Percentiles rank a stretch among this genome's conserved stretches.
Conservation (phyloP, 2,113 vertebrate species). For the Artemisiospiza belli region DNA sequence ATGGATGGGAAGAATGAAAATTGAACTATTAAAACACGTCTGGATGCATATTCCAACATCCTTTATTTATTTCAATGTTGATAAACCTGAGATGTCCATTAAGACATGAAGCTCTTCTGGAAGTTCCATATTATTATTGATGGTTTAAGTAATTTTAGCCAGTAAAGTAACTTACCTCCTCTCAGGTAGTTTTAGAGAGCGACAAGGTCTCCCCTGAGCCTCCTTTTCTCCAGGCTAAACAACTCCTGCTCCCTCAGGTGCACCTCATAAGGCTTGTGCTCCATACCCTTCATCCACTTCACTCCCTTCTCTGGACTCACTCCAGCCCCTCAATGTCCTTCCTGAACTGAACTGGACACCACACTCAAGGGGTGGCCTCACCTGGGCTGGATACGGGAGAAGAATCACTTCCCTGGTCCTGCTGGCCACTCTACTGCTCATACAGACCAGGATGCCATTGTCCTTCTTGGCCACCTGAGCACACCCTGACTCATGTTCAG, state of each 20-base stretch:
- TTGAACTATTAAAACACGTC: not conserved
- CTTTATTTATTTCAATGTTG: not conserved
- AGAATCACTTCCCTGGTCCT: not conserved
- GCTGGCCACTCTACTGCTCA: not conserved
- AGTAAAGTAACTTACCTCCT: not conserved
- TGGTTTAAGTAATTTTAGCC: not conserved
- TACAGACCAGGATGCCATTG: too few relatives aligned
- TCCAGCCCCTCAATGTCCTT: not conserved
- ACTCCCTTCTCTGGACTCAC: fast-evolving
- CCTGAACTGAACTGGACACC: not conserved
- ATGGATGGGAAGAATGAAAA: not conserved
- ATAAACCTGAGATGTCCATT: not conserved
- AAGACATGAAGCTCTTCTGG: not conserved
- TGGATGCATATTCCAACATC: not conserved
- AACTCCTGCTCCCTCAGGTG: not conserved
- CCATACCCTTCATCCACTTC: fast-evolving
- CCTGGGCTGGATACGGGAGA: fast-evolving
- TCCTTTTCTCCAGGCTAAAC: not conserved
- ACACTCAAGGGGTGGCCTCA: not conserved
- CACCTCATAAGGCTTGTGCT: not conserved
- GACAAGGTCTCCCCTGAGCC: fast-evolving
- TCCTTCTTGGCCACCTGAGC: not conserved
- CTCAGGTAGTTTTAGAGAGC: not conserved
- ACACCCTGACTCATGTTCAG: not conserved
- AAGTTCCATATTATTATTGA: not conserved